A percentile compares a stretch with the other conserved stretches of the same genome.
phyloP scores from a whole-genome alignment of 2,888 invertebrate genomes.

The Cartodere bifasciata region DNA sequence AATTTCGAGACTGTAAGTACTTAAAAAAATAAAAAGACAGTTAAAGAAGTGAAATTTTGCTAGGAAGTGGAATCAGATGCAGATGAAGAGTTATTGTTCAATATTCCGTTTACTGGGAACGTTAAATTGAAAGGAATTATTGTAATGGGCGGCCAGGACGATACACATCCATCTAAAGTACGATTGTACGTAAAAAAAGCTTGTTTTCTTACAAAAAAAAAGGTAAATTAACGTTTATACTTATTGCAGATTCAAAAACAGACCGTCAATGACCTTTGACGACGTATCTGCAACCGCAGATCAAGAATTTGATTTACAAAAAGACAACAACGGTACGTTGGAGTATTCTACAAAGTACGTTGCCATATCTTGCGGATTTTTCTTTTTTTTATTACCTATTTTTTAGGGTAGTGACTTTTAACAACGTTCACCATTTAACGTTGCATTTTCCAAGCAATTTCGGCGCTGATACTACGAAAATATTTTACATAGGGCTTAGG shows the following conservation, averaged over 20 bases:
- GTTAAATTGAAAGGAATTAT: conserved; percentile 91
- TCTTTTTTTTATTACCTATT: conserved; percentile 10
- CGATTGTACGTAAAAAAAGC: conserved; percentile 67
- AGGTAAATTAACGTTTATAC: not conserved
- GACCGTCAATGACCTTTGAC: conserved; percentile 91
- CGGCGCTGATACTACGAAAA: conserved; percentile 70
- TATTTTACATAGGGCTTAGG: conserved; percentile 89
- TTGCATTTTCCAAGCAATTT: conserved; percentile 85
- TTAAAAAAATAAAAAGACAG: not conserved
- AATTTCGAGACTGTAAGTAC: conserved; percentile 57
- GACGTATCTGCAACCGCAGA: conserved; percentile 62
- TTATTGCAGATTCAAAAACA: conserved; percentile 72
- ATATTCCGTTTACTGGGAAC: conserved; percentile 93
- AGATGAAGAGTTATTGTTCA: conserved; percentile 91
- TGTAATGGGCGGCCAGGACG: conserved; percentile 79
- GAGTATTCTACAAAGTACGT: conserved; percentile 85
- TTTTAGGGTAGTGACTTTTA: conserved; percentile 83
- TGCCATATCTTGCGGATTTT: conserved; percentile 1
- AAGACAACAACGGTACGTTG: conserved; percentile 63
- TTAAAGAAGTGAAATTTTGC: conserved; percentile 1
- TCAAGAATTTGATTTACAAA: conserved; percentile 79
- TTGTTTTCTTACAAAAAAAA: too few species aligned
- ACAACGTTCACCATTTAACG: conserved; percentile 76
- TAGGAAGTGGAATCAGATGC: conserved; percentile 94
- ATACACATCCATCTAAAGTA: conserved; percentile 73